A percentile compares a stretch with the other conserved stretches of the same genome.
phyloP scores from a whole-genome alignment of 2,797 vertebrate genomes.

The Numenius phaeopus region DNA sequence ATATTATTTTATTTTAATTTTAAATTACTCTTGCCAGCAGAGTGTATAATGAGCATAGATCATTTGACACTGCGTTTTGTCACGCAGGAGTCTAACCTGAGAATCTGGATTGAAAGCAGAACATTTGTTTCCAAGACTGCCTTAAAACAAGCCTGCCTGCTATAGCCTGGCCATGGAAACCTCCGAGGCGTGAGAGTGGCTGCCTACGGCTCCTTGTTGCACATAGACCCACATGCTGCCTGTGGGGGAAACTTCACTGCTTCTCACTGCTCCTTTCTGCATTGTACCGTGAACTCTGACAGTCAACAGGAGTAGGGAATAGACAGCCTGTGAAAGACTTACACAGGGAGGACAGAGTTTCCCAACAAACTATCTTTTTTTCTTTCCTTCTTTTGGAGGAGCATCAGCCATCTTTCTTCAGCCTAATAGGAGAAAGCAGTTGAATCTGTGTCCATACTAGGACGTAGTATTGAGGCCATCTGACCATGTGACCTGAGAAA shows the following conservation, averaged over 20 bases:
- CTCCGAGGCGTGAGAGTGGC: neutral
- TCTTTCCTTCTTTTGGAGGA: neutral
- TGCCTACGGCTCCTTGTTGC: neutral
- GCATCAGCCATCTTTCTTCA: neutral
- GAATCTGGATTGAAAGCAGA: neutral
- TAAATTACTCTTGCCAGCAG: neutral
- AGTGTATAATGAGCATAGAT: neutral
- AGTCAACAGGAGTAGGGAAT: neutral
- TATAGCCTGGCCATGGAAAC: neutral
- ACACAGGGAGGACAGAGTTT: neutral
- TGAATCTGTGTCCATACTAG: neutral
- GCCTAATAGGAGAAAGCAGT: neutral
- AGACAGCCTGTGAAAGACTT: neutral
- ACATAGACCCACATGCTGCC: fast-evolving
- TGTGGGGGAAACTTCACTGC: neutral
- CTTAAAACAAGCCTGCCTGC: neutral
- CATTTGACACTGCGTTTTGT: neutral
- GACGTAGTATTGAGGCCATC: neutral
- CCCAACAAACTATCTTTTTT: neutral
- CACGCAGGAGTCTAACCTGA: neutral
- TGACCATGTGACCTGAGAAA: neutral
- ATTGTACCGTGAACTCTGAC: neutral
- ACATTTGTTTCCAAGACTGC: neutral
- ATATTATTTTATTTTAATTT: neutral
- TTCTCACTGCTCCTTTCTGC: neutral